Evolutionary conservation across 2,113 vertebrate genomes (phyloP).

Genomic region (Pogona vitticeps): DNA sequence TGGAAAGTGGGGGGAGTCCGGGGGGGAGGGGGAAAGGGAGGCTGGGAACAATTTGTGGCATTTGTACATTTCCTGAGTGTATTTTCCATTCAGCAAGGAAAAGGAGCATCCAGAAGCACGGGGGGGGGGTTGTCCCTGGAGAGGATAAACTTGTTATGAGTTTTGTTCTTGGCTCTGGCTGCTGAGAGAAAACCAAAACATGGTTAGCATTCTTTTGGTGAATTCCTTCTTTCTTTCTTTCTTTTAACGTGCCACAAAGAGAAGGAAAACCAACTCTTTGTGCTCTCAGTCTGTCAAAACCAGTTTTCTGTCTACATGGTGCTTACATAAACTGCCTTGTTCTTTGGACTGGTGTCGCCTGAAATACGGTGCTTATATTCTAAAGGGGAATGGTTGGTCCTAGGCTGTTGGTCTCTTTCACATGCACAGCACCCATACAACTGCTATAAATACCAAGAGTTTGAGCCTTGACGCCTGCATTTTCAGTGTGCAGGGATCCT

Average conservation of each 20-base stretch:
- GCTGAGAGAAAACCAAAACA: conserved; percentile 61
- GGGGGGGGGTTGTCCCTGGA: conserved; percentile 68
- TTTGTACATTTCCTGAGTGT: conserved; percentile 79
- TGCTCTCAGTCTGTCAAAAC: conserved; percentile 66
- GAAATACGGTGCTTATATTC: conserved; percentile 61
- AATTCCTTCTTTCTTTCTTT: no score
- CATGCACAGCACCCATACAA: background rate
- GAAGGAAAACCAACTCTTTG: conserved; percentile 66
- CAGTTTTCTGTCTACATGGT: conserved; percentile 73
- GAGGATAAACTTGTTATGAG: conserved; percentile 41
- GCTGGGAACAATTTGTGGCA: conserved; percentile 77
- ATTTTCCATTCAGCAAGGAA: conserved; percentile 78
- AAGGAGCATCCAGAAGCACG: conserved; percentile 72
- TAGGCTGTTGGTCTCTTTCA: conserved; percentile 58
- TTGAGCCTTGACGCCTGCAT: background rate
- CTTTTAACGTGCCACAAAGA: conserved; percentile 20
- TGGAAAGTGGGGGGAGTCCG: conserved; percentile 78
- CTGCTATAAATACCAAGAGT: background rate
- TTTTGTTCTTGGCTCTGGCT: conserved; percentile 29
- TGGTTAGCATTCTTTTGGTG: conserved; percentile 59
- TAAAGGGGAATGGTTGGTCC: conserved; percentile 53
- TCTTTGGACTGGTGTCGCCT: conserved; percentile 66
- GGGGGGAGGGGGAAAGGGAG: conserved; percentile 74
- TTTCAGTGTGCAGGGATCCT: background rate
- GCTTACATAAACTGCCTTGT: conserved; percentile 67